Base-by-base conservation (phyloP, 2,113 vertebrate species). In the Psittacula cyanocephala region DNA sequence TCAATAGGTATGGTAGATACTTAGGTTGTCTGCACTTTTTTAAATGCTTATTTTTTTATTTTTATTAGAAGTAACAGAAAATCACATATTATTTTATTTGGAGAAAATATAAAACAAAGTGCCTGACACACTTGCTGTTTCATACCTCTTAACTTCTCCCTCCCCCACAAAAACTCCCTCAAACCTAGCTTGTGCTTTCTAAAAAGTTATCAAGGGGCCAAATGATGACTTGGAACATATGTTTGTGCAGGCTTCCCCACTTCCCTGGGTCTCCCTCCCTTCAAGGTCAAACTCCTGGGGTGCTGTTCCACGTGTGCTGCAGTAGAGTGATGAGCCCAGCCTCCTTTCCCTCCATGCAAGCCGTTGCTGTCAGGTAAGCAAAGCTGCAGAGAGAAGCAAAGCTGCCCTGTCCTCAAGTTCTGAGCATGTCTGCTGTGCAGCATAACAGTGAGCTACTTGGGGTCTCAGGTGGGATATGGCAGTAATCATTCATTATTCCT, bases 81-180 rank as follows among this genome's bases (percentile, higher is more conserved):
- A 59, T 35, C 2, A 28, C 0, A 0, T 13, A 22, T n/a, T 3
- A 6, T 49, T 80, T 68, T 53, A 41, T 44, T 50, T 16, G 10
- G 7, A 86, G 53, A 88, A 91, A 88, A 49, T 65, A 52, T 1
- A 18, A 80, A 75, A 68, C 12, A n/a, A 33, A 37, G 24, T n/a
- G 7, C 10, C 8, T 76, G 53, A 63, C 35, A 46, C 15, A 49
- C 11, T 68, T 28, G 23, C 9, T 46, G 11, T 22, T 49, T 75
- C 20, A 17, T 12, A 29, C 12, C 9, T 68, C 22, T 52, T 35
- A 83, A 44, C 14, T 18, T 16, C 3, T 3, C 10, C 5, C 3
- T 7, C 5, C 4, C 3, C 17, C 3, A 9, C 3, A 2, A 19
- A n/a, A 64, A 24, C 6, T 3, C 3, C 37, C 4, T 10, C 12